These are phyloP conservation scores for Labeo catla DNA, from an alignment of 2,113 vertebrate species.

Conservation along the genomic window DNA sequence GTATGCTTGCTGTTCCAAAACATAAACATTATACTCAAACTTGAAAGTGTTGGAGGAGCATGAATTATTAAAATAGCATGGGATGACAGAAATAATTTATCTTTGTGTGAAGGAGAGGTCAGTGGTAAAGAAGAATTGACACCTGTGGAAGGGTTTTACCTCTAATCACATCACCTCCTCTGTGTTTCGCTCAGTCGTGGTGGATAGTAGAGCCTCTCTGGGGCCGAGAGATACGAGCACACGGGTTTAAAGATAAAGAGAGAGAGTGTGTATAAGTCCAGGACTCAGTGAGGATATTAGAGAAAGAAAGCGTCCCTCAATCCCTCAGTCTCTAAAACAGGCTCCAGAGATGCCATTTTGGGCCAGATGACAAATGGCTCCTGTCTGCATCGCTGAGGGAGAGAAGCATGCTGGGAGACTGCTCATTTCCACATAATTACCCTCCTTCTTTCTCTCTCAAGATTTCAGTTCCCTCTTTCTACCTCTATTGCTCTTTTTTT, in stretches of 20 bases:
- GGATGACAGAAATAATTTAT: not conserved
- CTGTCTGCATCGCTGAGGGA: conserved; percentile 75
- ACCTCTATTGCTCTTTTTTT: conserved; percentile 24
- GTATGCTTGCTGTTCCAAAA: not conserved
- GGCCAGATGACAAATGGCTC: conserved; percentile 79
- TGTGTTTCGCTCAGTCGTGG: not conserved
- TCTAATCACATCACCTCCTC: conserved; percentile 41
- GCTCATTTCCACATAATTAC: conserved; percentile 82
- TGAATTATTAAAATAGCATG: not conserved
- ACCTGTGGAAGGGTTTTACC: conserved; percentile 73
- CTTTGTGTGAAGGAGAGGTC: conserved; percentile 58
- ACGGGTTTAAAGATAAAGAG: conserved; percentile 25
- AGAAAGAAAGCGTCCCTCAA: conserved; percentile 67
- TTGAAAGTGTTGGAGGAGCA: not conserved
- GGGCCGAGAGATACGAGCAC: not conserved
- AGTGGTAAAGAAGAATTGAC: conserved; percentile 73
- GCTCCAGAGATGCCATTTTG: conserved; percentile 73
- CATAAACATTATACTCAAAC: not conserved
- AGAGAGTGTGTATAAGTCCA: conserved; percentile 42
- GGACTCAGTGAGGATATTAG: conserved; percentile 55
- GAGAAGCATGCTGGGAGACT: conserved; percentile 73
- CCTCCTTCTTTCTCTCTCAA: conserved; percentile 61
- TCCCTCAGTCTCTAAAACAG: conserved; percentile 59
- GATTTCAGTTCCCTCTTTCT: conserved; percentile 15
- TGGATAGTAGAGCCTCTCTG: not conserved